Evolutionary conservation across 2,797 vertebrate genomes (phyloP).

Genomic region (Anguilla megastoma): DNA sequence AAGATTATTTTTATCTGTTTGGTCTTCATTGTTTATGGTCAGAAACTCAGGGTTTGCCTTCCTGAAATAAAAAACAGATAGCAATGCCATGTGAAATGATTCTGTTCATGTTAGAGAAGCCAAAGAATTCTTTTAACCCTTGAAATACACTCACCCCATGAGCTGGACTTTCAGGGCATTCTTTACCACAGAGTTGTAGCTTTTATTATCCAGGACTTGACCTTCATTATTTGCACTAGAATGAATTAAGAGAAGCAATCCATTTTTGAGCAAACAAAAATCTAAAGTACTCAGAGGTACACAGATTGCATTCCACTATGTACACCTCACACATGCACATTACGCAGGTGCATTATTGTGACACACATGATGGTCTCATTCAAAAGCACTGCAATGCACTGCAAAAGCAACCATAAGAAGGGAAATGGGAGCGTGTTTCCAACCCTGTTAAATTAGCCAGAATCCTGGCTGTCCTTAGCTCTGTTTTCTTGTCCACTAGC

Average conservation of each 20-base stretch:
- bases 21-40: conserved; percentile 39
- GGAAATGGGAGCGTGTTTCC: conserved; percentile 39
- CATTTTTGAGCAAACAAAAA: background rate
- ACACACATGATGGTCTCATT: background rate
- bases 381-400: too few relatives aligned
- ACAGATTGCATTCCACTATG: background rate
- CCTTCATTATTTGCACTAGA: conserved; percentile 50
- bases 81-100: background rate
- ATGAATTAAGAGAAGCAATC: background rate
- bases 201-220: conserved; percentile 36
- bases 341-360: background rate
- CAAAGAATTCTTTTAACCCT: background rate
- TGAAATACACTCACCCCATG: conserved; percentile 45
- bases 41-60: conserved; percentile 36
- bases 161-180: conserved; percentile 48
- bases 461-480: conserved; percentile 52
- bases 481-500: conserved; percentile 53
- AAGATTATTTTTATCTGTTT: background rate
- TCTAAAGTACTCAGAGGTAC: background rate
- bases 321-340: background rate
- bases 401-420: background rate
- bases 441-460: conserved; percentile 64
- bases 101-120: background rate
- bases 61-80: conserved; percentile 39
- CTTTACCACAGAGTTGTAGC: conserved; percentile 42